These are phyloP conservation scores for Dicyrtoma fusca DNA, from an alignment of 2,888 invertebrate species.

Conservation along the genomic window DNA sequence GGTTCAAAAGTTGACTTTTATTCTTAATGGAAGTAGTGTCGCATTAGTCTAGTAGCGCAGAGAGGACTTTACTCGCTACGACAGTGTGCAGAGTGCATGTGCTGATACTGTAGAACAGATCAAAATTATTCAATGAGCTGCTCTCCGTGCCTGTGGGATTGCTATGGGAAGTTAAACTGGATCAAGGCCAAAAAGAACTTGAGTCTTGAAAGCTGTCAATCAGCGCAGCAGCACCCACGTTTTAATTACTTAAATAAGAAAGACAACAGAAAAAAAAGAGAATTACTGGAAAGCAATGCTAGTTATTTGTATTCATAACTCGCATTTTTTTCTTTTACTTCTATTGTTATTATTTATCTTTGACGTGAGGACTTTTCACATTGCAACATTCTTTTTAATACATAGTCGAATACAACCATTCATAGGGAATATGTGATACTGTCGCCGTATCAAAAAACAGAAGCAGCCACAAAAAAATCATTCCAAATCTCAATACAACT, in stretches of 20 bases:
- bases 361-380: too few relatives aligned
- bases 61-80: background rate
- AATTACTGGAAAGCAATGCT: too few relatives aligned
- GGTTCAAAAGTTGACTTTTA: background rate
- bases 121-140: slow-evolving; percentile 5
- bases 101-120: slow-evolving; percentile 1
- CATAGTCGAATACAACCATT: too few relatives aligned
- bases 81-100: too few relatives aligned
- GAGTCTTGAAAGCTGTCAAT: slow-evolving; percentile 8
- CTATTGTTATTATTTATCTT: too few relatives aligned
- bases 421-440: too few relatives aligned
- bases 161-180: slow-evolving; percentile 14
- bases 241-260: slow-evolving; percentile 15
- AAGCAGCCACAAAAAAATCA: too few relatives aligned
- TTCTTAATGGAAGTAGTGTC: background rate
- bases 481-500: too few relatives aligned
- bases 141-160: background rate
- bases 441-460: too few relatives aligned
- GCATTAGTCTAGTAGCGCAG: background rate
- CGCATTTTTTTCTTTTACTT: too few relatives aligned
- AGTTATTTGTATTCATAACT: too few relatives aligned
- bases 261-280: background rate
- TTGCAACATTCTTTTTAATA: too few relatives aligned
- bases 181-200: slow-evolving; percentile 3
- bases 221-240: slow-evolving; percentile 1